Conservation (phyloP, 2,888 invertebrate species). For the Danaus chrysippus region DNA sequence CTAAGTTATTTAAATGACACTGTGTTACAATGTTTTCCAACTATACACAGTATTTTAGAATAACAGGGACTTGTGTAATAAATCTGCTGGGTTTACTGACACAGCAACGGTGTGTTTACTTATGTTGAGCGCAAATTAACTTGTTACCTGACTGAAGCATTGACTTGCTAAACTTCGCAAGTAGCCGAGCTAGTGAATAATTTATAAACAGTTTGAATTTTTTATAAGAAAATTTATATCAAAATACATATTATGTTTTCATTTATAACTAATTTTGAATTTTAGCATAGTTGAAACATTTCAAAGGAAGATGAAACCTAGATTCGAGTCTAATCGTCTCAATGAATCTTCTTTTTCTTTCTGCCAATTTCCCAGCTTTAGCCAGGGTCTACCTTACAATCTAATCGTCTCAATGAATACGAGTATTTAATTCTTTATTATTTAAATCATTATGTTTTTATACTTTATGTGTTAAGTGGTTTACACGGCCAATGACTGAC, state of each 20-base stretch:
- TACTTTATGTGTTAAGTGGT: background rate
- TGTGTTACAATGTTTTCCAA: constrained; percentile 1
- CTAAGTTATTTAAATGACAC: background rate
- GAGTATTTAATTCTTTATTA: background rate
- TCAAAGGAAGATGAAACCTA: no score
- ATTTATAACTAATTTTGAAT: no score
- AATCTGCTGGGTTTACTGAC: constrained; percentile 11
- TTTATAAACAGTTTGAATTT: background rate
- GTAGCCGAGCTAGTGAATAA: constrained; percentile 1
- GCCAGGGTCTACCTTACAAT: no score
- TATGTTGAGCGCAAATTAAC: constrained; percentile 17
- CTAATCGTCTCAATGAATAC: background rate
- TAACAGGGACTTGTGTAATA: constrained; percentile 9
- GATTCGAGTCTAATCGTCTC: no score
- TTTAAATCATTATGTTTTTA: background rate
- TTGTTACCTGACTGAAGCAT: constrained; percentile 13
- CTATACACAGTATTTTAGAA: background rate
- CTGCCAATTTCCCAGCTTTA: no score
- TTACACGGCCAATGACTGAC: background rate
- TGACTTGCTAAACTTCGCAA: constrained; percentile 5
- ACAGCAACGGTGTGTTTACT: constrained; percentile 14
- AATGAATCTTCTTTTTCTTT: no score
- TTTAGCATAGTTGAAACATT: no score
- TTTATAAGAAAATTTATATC: background rate
- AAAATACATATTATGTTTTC: no score